Base-by-base conservation (phyloP, 2,113 vertebrate species). In the Lethenteron reissneri region DNA sequence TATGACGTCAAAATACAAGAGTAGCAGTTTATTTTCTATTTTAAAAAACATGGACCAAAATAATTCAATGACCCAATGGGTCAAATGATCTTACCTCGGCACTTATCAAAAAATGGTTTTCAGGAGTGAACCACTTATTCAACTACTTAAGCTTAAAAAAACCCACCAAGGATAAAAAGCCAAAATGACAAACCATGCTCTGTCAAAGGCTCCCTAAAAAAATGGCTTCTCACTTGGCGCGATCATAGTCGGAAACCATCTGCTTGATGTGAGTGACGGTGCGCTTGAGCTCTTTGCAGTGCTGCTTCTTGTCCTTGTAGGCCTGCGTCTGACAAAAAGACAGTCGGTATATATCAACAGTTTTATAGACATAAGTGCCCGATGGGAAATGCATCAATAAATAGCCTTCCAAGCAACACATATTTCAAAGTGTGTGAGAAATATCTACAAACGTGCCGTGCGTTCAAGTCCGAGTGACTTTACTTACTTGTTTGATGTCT, bases 221-320 rank as follows among this genome's bases (percentile, higher is more conserved):
- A n/a, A 11, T 68, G n/a, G 64, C 64, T 9, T 58, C 12, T 64
- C 71, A 77, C 71, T 78, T 80, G 72, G 57, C 77, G 59, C 72
- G 80, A 72, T 92, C 89, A 25, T 89, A 92, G 59, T 90, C 83
- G 10, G 78, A 82, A 75, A 92, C 85, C 82, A 80, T 88, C 73
- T 73, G 82, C 79, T 92, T 92, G 79, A 92, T 82, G 75, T 90
- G 84, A 0, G 87, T 84, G 71, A 91, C 80, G 77, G 85, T 90
- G 71, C 78, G 78, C 75, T 84, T 81, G 70, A 92, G 80, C 69
- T 84, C 79, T 75, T 85, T 88, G 76, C 81, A 83, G 60, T 78
- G 81, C 74, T 76, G 82, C 80, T 83, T 90, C 76, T 85, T 88
- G 57, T 75, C 78, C 75, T 83, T 83, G 74, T 88, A 90, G 57